These are phyloP conservation scores for Nomada goodeniana DNA, from an alignment of 2,888 invertebrate species.

Conservation along the genomic window DNA sequence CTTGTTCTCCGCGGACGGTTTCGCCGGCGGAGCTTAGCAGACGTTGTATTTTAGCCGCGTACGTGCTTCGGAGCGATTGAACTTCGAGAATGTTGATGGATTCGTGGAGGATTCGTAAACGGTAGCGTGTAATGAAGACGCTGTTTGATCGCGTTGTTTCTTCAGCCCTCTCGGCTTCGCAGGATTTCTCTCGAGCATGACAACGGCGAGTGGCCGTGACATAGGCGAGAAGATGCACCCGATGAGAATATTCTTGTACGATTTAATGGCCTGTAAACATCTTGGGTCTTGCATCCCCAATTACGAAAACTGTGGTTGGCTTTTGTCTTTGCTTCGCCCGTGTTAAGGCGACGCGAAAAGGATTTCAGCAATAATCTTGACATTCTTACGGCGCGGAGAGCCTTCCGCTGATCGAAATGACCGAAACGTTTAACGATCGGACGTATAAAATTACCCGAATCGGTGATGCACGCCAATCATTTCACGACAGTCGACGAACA, in stretches of 20 bases:
- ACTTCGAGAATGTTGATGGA: constrained; percentile 54
- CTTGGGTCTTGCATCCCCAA: constrained; percentile 3
- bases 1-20: constrained; percentile 13
- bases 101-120: constrained; percentile 28
- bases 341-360: background rate
- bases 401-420: constrained; percentile 16
- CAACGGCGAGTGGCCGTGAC: constrained; percentile 14
- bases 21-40: constrained; percentile 18
- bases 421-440: constrained; percentile 2
- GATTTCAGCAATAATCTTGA: constrained; percentile 31
- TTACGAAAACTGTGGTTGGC: background rate
- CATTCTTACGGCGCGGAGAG: constrained; percentile 12
- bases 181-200: background rate
- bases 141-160: constrained; percentile 24
- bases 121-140: constrained; percentile 66
- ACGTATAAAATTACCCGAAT: constrained; percentile 35
- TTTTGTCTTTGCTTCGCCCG: constrained; percentile 7
- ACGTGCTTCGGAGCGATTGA: constrained; percentile 18
- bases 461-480: constrained; percentile 55
- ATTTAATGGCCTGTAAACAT: background rate
- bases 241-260: background rate
- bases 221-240: background rate
- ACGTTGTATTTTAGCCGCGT: constrained; percentile 11
- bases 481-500: constrained; percentile 31
- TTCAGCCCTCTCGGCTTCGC: background rate